These are phyloP conservation scores for Lycia hirtaria DNA, from an alignment of 2,888 invertebrate genomes.

Conservation along the genomic window DNA sequence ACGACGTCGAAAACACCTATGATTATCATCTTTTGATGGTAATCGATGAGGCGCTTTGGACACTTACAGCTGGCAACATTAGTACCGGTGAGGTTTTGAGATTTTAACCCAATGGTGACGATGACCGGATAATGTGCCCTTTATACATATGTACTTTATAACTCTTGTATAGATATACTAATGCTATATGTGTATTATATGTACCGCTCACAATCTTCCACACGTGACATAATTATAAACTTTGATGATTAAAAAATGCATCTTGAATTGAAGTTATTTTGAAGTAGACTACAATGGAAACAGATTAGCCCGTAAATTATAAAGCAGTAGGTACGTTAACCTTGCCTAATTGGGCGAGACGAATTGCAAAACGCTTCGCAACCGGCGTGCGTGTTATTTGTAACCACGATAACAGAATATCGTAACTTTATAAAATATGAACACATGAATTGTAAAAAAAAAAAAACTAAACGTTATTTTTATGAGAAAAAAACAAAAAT, in stretches of 20 bases:
- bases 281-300: conserved; percentile 6
- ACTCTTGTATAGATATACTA: conserved; percentile 38
- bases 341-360: conserved; percentile 42
- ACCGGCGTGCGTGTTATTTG: conserved; percentile 33
- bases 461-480: too few relatives aligned
- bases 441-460: too few relatives aligned
- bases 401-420: conserved; percentile 33
- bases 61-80: conserved; percentile 76
- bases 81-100: conserved; percentile 79
- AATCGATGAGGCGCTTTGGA: conserved; percentile 81
- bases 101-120: conserved; percentile 57
- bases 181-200: conserved; percentile 43
- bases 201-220: conserved; percentile 21
- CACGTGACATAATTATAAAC: conserved; percentile 1
- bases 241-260: neutral
- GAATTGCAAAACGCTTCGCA: conserved; percentile 39
- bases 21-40: conserved; percentile 86
- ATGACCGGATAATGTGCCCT: conserved; percentile 71
- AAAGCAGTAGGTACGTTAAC: conserved; percentile 37
- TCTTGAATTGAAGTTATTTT: neutral
- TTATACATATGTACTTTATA: conserved; percentile 58
- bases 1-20: conserved; percentile 85
- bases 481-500: neutral
- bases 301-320: neutral
- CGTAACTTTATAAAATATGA: conserved; percentile 18